Evolutionary conservation across 1,140 invertebrate species (phyloP), one percentile per base, ranked within the genome.

Genomic region (Lepidurus couesii): DNA sequence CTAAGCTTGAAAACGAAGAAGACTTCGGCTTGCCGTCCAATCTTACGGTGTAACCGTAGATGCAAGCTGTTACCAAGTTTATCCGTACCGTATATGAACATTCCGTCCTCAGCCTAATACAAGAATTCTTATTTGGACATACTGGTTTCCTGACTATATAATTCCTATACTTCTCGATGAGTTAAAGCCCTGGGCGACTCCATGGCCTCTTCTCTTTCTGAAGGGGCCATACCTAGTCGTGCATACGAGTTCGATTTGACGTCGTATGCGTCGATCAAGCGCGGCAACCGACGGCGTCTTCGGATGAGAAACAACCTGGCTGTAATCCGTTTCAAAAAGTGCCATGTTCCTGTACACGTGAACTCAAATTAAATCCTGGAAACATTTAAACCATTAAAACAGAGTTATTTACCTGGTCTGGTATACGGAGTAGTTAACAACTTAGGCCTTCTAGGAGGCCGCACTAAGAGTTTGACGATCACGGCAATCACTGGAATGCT

Each of bases 1-100:
- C 83, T 77, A 76, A 89, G 81, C 47, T 84, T 85, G 11, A 89
- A 81, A 74, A 84, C 82, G 0, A 89, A 78, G 4, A 83, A 83
- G 1, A 87, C 81, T 82, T 89, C 86, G 2, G 85, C 84, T 77
- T 79, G 53, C 0, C 81, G 45, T 5, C 79, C 75, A n/a, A 80
- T 76, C 6, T 73, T 78, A 5, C 81, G 77, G 7, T 78, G 78
- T 7, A 82, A 65, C 43, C 74, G 73, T 7, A 80, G 26, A n/a
- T 79, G 78, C 21, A 82, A 74, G 8, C 44, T 74, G 11, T 79
- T 79, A 7, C 80, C 81, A 24, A 77, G 9, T 13, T 53, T 76
- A 74, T 81, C 82, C 75, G 79, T 80, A 24, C 80, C 82, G 76
- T 76, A 81, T n/a, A 82, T 21, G 26, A 44, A 73, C 77, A 82